phyloP scores from a whole-genome alignment of 35 echinoderm and acorn worm genomes.

The Eucidaris tribuloides region DNA sequence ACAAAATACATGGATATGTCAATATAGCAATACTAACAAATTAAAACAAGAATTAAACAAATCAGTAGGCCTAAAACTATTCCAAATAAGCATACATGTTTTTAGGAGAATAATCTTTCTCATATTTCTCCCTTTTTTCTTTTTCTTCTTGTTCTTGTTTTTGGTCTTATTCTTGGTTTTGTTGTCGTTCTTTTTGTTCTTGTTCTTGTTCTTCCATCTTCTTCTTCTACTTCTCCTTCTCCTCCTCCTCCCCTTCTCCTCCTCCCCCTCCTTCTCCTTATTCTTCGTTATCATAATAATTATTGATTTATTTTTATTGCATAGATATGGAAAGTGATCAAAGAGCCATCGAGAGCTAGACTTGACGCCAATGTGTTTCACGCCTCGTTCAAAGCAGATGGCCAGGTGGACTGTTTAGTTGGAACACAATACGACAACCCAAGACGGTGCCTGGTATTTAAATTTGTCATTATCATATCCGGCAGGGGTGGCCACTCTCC shows the following conservation, averaged over 20 bases:
- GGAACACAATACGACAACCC: not conserved
- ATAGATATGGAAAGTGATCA: not conserved
- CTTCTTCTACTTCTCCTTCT: not conserved
- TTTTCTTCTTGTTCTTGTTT: too few relatives aligned
- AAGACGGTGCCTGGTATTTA: not conserved
- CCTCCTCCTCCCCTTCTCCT: too few relatives aligned
- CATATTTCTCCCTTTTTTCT: too few relatives aligned
- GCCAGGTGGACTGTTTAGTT: not conserved
- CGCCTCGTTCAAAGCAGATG: not conserved
- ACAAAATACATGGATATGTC: too few relatives aligned
- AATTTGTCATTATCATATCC: not conserved
- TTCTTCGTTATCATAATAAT: too few relatives aligned
- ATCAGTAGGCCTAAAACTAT: too few relatives aligned
- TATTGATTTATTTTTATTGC: not conserved
- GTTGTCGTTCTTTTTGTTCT: not conserved
- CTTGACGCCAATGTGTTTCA: not conserved
- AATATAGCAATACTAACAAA: too few relatives aligned
- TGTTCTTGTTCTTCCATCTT: not conserved
- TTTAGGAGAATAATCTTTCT: too few relatives aligned
- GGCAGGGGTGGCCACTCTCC: too few relatives aligned
- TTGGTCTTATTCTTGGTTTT: not conserved
- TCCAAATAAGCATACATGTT: too few relatives aligned
- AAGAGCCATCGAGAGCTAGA: not conserved
- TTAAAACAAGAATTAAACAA: too few relatives aligned
- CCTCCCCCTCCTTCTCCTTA: not conserved